phyloP scores from a whole-genome alignment of 2,797 vertebrate species.

The Intellagama lesueurii region DNA sequence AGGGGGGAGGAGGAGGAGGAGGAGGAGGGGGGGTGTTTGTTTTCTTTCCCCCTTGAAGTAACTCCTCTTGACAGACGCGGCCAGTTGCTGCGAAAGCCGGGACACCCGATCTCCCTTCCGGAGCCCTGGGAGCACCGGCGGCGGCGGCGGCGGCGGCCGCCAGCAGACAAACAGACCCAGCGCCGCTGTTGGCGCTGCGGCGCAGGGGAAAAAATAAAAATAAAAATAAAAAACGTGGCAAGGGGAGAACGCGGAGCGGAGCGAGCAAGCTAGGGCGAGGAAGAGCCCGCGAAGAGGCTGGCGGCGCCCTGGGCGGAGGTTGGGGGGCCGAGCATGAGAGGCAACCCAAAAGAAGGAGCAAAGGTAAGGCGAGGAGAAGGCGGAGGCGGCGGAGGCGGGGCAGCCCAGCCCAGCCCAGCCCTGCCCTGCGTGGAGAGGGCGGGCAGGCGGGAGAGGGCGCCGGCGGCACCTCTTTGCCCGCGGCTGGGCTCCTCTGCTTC shows the following conservation, averaged over 20 bases:
- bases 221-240: background rate
- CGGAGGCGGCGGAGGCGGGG: background rate
- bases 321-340: background rate
- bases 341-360: too few species aligned
- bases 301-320: background rate
- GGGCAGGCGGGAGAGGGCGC: too few species aligned
- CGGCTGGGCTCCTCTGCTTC: background rate
- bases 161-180: slow-evolving; percentile 3
- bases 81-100: slow-evolving; percentile 36
- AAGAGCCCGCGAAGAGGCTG: background rate
- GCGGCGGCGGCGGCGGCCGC: slow-evolving; percentile 13
- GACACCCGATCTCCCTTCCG: slow-evolving; percentile 51
- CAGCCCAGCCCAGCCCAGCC: too few species aligned
- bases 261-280: too few species aligned
- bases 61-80: slow-evolving; percentile 25
- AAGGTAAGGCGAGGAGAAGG: background rate
- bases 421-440: background rate
- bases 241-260: too few species aligned
- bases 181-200: background rate
- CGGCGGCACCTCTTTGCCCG: too few species aligned
- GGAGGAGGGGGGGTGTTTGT: background rate
- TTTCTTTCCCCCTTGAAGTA: rapidly evolving
- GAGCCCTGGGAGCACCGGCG: slow-evolving; percentile 31
- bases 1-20: background rate
- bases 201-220: background rate